A percentile compares a stretch with the other conserved stretches of the same genome.
Evolutionary conservation across 2,113 vertebrate species (phyloP).

Genomic region (Brienomyrus brachyistius): DNA sequence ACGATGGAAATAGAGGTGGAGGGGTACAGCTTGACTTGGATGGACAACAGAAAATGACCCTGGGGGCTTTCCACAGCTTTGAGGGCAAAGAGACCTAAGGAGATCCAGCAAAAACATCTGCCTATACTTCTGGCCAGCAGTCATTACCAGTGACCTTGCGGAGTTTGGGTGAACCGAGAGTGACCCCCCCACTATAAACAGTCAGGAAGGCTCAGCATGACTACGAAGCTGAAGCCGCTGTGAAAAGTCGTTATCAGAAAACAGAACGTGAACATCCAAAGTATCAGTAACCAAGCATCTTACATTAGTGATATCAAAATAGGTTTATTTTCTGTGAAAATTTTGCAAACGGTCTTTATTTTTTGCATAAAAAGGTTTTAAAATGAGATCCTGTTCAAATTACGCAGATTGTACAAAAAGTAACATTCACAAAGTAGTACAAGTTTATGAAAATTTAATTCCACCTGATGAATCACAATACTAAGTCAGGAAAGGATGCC

Average conservation of each 20-base stretch:
- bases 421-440: slow-evolving; percentile 42
- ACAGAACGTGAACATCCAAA: background rate
- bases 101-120: background rate
- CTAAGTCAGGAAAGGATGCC: background rate
- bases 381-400: slow-evolving; percentile 55
- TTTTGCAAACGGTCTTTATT: slow-evolving; percentile 57
- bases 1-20: background rate
- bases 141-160: background rate
- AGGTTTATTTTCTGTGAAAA: slow-evolving; percentile 60
- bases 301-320: slow-evolving; percentile 61
- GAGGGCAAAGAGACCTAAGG: background rate
- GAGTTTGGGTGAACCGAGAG: background rate
- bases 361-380: slow-evolving; percentile 64
- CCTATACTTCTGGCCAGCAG: background rate
- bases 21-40: background rate
- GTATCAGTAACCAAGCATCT: background rate
- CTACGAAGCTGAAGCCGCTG: background rate
- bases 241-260: background rate
- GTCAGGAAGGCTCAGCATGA: background rate
- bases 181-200: background rate
- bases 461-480: slow-evolving; percentile 3
- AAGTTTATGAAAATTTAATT: slow-evolving; percentile 8
- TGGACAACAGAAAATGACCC: background rate
- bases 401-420: slow-evolving; percentile 62
- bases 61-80: background rate